Evolutionary conservation across 2,113 vertebrate species (phyloP), one percentile per base, ranked within the genome.

Genomic region (Xenopus laevis): DNA sequence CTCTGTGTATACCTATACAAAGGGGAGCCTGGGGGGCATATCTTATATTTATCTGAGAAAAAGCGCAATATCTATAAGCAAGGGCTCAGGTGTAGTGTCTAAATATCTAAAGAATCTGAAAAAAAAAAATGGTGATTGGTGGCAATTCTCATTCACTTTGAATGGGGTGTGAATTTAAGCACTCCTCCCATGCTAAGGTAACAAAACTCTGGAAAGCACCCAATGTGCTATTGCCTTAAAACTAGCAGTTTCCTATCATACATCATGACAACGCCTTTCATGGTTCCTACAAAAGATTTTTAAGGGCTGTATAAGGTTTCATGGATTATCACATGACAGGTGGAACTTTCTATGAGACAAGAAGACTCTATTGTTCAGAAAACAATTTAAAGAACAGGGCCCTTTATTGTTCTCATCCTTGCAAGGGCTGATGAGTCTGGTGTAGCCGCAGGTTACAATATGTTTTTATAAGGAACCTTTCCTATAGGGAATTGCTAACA

Each of bases 391-490:
- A 81, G 30, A 84, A 81, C 57, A 79, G 62, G 72, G 71, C 65
- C 53, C 80, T 83, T 79, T 77, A 80, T 53, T 82, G 79, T 79
- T 73, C 82, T 74, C 68, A 77, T 81, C 80, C 80, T 78, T 55
- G 78, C 78, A 83, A 79, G 59, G 77, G 64, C 55, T 80, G 71
- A 86, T 78, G 60, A 68, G 72, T 23, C 72, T 74, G 64, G 21
- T 68, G 70, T 4, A 78, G 53, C 45, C 77, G 84, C 68, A 83
- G 33, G 66, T 78, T 76, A 79, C 66, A 71, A 74, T 55, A 68
- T 74, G 71, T 55, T 71, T 21, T 72, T 82, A 40, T 40, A 40
- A 40, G 33, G 33, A 40, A 7, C 33, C 33, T 53, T 70, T 0
- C 74, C 45, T 80, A 84, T 72, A 80, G 65, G 44, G 65, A 0